A percentile compares a stretch with the other conserved stretches of the same genome.
Conservation (phyloP, 2,113 vertebrate genomes). For the Campylomormyrus tamandua region DNA sequence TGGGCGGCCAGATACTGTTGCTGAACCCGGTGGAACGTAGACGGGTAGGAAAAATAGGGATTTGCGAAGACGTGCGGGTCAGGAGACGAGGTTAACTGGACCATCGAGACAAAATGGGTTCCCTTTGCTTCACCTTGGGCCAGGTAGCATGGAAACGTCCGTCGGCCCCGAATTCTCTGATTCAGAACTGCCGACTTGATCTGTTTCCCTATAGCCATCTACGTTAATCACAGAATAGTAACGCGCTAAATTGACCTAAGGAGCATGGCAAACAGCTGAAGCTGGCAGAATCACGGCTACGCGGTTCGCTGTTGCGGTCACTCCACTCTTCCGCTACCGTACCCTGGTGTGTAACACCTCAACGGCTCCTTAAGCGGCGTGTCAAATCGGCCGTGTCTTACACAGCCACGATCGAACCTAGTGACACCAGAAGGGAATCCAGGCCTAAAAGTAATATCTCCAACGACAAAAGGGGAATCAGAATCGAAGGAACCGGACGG, state of each 20-base stretch:
- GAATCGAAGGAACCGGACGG: neutral
- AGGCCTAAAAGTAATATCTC: neutral
- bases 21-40: constrained; percentile 11
- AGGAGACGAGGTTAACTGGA: constrained; percentile 16
- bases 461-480: neutral
- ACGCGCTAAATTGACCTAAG: neutral
- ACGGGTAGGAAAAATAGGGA: constrained; percentile 1
- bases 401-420: neutral
- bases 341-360: neutral
- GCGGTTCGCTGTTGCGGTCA: neutral
- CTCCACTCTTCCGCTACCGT: neutral
- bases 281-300: neutral
- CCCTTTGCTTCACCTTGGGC: neutral
- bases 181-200: neutral
- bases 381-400: neutral
- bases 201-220: neutral
- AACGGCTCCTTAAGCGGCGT: neutral
- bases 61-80: constrained; percentile 21
- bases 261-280: neutral
- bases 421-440: neutral
- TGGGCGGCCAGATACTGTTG: constrained; percentile 2
- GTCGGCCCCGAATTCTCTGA: neutral
- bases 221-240: neutral
- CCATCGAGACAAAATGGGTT: neutral
- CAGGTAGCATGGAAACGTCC: neutral